phyloP scores from a whole-genome alignment of 2,888 invertebrate genomes.

The Lacanobia wlatinum region DNA sequence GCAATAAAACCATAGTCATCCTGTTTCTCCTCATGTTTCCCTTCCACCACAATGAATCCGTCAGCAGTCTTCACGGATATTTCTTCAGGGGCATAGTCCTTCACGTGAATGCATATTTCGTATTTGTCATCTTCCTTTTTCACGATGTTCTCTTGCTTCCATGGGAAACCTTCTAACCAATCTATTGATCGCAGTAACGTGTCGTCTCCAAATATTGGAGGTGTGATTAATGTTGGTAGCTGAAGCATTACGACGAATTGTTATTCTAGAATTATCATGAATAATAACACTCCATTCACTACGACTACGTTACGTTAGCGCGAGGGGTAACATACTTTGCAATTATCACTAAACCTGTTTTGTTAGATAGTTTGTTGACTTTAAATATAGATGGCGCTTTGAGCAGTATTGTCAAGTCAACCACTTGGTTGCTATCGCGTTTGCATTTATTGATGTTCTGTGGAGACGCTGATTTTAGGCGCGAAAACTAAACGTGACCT shows the following conservation, averaged over 20 bases:
- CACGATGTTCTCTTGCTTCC: slow-evolving; percentile 77
- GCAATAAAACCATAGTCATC: slow-evolving; percentile 80
- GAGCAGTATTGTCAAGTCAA: neutral
- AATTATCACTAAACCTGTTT: slow-evolving; percentile 49
- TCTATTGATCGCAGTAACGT: slow-evolving; percentile 81
- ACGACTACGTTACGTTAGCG: slow-evolving; percentile 26
- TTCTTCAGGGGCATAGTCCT: slow-evolving; percentile 79
- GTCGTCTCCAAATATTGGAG: slow-evolving; percentile 80
- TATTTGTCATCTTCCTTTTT: slow-evolving; percentile 75
- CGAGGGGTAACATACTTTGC: slow-evolving; percentile 28
- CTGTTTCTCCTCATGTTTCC: slow-evolving; percentile 81
- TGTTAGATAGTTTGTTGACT: slow-evolving; percentile 53
- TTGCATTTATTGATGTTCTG: neutral
- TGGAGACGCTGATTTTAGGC: slow-evolving; percentile 15
- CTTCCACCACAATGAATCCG: slow-evolving; percentile 79
- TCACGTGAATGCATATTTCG: slow-evolving; percentile 77
- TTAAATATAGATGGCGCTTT: slow-evolving; percentile 66
- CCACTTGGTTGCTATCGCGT: slow-evolving; percentile 9
- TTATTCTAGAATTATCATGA: slow-evolving; percentile 61
- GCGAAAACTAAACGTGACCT: slow-evolving; percentile 19
- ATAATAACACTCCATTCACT: slow-evolving; percentile 51
- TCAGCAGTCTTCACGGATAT: slow-evolving; percentile 76
- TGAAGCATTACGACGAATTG: slow-evolving; percentile 56
- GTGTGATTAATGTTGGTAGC: slow-evolving; percentile 62
- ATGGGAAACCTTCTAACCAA: slow-evolving; percentile 83